Conservation (phyloP, 2,113 vertebrate species). For the Electrona antarctica region DNA sequence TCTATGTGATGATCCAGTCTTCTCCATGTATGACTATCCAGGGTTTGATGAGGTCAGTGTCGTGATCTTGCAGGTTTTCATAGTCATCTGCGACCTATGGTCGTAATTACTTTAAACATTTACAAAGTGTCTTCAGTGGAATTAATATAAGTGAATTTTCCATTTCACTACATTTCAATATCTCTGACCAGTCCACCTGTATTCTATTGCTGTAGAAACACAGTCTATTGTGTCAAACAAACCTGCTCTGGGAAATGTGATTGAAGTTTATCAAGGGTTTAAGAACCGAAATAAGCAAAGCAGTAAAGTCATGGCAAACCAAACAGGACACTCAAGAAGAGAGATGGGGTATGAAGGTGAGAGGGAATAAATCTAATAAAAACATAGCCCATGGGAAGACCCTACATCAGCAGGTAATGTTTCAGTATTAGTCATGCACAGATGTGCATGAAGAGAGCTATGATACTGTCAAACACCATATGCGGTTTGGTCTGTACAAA, state of each 20-base stretch:
- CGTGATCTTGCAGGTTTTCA: too few species aligned
- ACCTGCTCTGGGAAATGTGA: slow-evolving; percentile 38
- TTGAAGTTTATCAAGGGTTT: slow-evolving; percentile 42
- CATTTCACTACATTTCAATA: slow-evolving; percentile 4
- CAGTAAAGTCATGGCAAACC: slow-evolving; percentile 14
- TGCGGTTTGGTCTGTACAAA: slow-evolving; percentile 63
- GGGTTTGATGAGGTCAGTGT: too few species aligned
- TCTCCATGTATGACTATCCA: too few species aligned
- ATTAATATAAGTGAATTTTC: too few species aligned
- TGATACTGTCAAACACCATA: slow-evolving; percentile 54
- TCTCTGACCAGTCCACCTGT: slow-evolving; percentile 30
- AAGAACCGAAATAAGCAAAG: slow-evolving; percentile 42
- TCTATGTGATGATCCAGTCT: too few species aligned
- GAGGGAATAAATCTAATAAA: slow-evolving; percentile 53
- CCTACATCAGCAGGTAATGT: slow-evolving; percentile 56
- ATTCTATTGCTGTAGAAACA: slow-evolving; percentile 15
- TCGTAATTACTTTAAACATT: too few species aligned
- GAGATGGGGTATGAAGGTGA: slow-evolving; percentile 39
- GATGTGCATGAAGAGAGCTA: slow-evolving; percentile 62
- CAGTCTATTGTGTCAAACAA: slow-evolving; percentile 45
- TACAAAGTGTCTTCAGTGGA: too few species aligned
- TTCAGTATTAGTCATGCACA: slow-evolving; percentile 65
- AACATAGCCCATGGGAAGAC: slow-evolving; percentile 45
- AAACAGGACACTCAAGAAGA: slow-evolving; percentile 8
- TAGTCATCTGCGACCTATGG: too few species aligned